Evolutionary conservation across 2,888 invertebrate species (phyloP).

Genomic region (Elaeidobius kamerunicus): DNA sequence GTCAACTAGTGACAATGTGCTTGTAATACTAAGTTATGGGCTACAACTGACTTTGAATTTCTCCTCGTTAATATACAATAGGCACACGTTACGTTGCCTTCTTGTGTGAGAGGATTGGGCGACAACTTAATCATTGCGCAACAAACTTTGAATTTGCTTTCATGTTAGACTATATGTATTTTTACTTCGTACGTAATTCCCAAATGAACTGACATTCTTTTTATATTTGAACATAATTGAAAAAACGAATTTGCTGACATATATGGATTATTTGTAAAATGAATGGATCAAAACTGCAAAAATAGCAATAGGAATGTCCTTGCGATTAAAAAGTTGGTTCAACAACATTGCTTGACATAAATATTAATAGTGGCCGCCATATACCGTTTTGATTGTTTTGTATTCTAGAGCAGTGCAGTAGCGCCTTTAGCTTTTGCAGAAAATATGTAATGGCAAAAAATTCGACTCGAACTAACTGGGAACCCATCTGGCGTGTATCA

Average conservation of each 20-base stretch:
- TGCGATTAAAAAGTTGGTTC: constrained; percentile 18
- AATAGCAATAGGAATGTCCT: constrained; percentile 15
- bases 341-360: constrained; percentile 23
- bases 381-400: constrained; percentile 28
- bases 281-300: not conserved
- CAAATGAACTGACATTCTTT: too few species aligned
- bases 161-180: too few species aligned
- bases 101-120: constrained; percentile 11
- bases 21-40: constrained; percentile 28
- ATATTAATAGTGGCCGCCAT: constrained; percentile 25
- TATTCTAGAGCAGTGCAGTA: constrained; percentile 23
- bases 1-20: constrained; percentile 30
- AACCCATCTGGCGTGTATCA: constrained; percentile 26
- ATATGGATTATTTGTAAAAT: too few species aligned
- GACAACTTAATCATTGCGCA: not conserved
- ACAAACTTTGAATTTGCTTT: not conserved
- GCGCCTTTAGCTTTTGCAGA: constrained; percentile 24
- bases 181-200: too few species aligned
- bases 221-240: too few species aligned
- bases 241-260: too few species aligned
- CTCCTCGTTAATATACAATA: constrained; percentile 28
- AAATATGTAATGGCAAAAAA: constrained; percentile 25
- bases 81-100: constrained; percentile 6
- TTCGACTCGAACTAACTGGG: constrained; percentile 16
- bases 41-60: constrained; percentile 20